Percentiles rank a stretch among this genome's conserved stretches.
phyloP scores from a whole-genome alignment of 2,797 vertebrate species.

The Zalophus californianus region DNA sequence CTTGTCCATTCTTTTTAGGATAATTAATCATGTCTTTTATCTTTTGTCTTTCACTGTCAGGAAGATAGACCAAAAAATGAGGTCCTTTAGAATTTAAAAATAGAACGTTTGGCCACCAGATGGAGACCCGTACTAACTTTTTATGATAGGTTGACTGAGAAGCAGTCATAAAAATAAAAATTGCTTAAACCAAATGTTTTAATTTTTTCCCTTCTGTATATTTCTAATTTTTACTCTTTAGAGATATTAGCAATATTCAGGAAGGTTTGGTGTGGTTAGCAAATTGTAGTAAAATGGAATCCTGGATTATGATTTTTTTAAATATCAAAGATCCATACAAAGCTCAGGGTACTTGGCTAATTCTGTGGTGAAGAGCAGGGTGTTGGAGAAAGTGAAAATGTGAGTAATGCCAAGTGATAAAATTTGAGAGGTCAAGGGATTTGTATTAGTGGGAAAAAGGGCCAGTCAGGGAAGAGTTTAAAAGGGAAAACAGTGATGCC shows the following conservation, averaged over 20 bases:
- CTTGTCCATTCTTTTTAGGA: slow-evolving; percentile 24
- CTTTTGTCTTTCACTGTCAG: slow-evolving; percentile 14
- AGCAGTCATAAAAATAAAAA: not conserved
- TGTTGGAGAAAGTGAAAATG: not conserved
- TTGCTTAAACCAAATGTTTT: not conserved
- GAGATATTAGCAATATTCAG: slow-evolving; percentile 4
- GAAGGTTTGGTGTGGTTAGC: not conserved
- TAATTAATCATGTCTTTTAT: slow-evolving; percentile 57
- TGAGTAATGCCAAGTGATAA: not conserved
- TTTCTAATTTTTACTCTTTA: slow-evolving; percentile 39
- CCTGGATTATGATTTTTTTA: not conserved
- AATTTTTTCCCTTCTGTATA: not conserved
- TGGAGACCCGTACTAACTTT: slow-evolving; percentile 75
- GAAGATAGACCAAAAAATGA: slow-evolving; percentile 42
- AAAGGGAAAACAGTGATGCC: not conserved
- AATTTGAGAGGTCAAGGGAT: not conserved
- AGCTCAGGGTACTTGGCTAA: not conserved
- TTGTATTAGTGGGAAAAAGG: not conserved
- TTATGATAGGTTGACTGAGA: not conserved
- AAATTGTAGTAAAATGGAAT: slow-evolving; percentile 1
- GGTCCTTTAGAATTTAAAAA: slow-evolving; percentile 42
- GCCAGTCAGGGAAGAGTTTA: not conserved
- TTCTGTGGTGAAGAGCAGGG: not conserved
- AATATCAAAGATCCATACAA: not conserved
- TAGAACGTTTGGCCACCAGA: slow-evolving; percentile 76